These are phyloP conservation scores for Amblyjoppa fuscipennis DNA, from an alignment of 2,888 invertebrate species.

Conservation along the genomic window DNA sequence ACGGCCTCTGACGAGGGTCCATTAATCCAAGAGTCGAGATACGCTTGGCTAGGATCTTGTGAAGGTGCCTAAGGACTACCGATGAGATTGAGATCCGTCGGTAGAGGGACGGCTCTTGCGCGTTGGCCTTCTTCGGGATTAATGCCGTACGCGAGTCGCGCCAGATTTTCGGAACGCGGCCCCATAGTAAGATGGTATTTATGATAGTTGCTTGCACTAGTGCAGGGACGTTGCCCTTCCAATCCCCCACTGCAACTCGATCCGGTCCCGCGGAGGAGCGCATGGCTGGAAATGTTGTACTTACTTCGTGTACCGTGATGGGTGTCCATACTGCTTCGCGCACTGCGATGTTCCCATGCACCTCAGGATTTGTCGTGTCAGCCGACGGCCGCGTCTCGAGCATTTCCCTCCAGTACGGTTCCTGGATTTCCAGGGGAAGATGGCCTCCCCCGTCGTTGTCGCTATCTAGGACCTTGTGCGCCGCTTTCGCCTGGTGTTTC, in stretches of 20 bases:
- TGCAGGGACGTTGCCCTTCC: background rate
- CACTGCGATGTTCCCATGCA: background rate
- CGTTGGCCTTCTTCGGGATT: slow-evolving; percentile 60
- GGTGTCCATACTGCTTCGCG: slow-evolving; percentile 8
- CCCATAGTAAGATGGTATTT: slow-evolving; percentile 36
- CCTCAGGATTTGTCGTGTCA: background rate
- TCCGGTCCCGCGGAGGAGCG: slow-evolving; percentile 58
- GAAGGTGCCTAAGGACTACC: slow-evolving; percentile 37
- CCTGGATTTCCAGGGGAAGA: slow-evolving; percentile 6
- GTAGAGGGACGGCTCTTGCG: slow-evolving; percentile 44
- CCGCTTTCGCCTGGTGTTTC: slow-evolving; percentile 39
- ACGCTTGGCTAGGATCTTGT: slow-evolving; percentile 52
- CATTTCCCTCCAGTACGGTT: slow-evolving; percentile 23
- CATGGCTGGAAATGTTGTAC: background rate
- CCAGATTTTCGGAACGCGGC: background rate
- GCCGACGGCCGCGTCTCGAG: background rate
- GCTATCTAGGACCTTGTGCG: slow-evolving; percentile 35
- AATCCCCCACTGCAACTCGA: background rate
- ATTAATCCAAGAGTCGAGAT: background rate
- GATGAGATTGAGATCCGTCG: slow-evolving; percentile 65
- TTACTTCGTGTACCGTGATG: background rate
- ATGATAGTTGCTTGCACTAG: slow-evolving; percentile 10
- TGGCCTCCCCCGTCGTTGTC: background rate
- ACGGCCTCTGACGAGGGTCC: slow-evolving; percentile 63
- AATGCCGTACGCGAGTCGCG: slow-evolving; percentile 61